Base-by-base conservation (phyloP, 2,113 vertebrate species). In the Nibea albiflora region DNA sequence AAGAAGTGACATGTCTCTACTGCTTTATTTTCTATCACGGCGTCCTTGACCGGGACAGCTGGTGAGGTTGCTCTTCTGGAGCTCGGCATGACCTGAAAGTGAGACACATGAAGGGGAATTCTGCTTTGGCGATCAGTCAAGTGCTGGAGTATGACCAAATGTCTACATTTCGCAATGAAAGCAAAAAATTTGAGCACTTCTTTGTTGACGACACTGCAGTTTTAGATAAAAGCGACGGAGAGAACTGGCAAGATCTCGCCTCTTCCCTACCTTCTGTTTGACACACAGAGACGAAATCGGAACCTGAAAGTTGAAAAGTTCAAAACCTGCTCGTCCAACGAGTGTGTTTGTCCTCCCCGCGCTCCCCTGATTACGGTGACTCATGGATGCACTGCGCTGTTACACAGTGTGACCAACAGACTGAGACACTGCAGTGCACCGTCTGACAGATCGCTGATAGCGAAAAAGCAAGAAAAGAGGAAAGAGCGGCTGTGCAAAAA, bases 381-480 rank as follows among this genome's bases (percentile, higher is more conserved):
- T 16, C 14, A 53, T 71, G 82, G 77, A 85, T 83, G 85, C 83
- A 49, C 78, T 83, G 56, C 11, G 1, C 57, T 70, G 19, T 52
- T 9, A 19, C 20, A 3, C 39, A 52, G 78, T 31, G 76, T 49
- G 85, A 78, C 78, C 61, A 28, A 28, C 2, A 6, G 62, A 11
- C 73, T 92, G 92, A 93, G 56, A 90, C 74, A 83, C 76, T 57
- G 81, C 92, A 93, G 92, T 11, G 50, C 83, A 44, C 78, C 44
- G 65, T 53, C 89, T 90, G 90, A 92, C 90, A 93, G 83, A 8
- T 67, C 69, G 1, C 92, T 80, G 90, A 93, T 90, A 93, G 73
- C 3, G 49, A 70, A 46, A 46, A 58, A 52, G 35, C 35, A 39
- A 39, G 19, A 20, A 52, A 15, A 70, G 62, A 16, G 35, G 20